Evolutionary conservation across 2,888 invertebrate genomes (phyloP).

Genomic region (Coelinius sp.): DNA sequence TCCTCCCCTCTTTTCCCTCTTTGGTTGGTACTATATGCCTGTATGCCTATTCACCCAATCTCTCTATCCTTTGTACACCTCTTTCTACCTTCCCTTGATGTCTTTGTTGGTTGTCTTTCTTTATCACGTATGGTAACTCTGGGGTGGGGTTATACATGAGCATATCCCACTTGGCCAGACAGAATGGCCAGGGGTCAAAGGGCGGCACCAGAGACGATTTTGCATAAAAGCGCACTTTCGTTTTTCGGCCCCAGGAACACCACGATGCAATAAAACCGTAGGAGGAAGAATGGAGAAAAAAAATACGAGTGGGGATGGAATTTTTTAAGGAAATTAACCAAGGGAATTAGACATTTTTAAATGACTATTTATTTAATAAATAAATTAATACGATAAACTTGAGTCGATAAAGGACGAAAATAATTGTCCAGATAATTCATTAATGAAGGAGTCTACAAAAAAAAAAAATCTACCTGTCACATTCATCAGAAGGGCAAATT

Average conservation of each 20-base stretch:
- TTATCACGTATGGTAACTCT: neutral
- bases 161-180: constrained; percentile 47
- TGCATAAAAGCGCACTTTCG: constrained; percentile 54
- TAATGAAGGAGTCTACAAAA: too few relatives aligned
- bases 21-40: constrained; percentile 6
- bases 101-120: constrained; percentile 24
- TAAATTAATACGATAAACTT: too few relatives aligned
- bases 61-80: constrained; percentile 9
- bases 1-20: constrained; percentile 25
- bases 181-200: constrained; percentile 59
- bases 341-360: neutral
- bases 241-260: constrained; percentile 43
- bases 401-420: too few relatives aligned
- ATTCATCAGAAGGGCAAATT: neutral
- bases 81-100: constrained; percentile 11
- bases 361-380: too few relatives aligned
- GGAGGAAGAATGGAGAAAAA: constrained; percentile 9
- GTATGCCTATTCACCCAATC: constrained; percentile 14
- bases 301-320: neutral
- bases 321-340: neutral
- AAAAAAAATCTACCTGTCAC: too few relatives aligned
- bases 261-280: constrained; percentile 34
- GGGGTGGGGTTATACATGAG: neutral
- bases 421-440: too few relatives aligned
- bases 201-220: constrained; percentile 55